Evolutionary conservation across 2,888 invertebrate species (phyloP).

Genomic region (Hipparchia semele): DNA sequence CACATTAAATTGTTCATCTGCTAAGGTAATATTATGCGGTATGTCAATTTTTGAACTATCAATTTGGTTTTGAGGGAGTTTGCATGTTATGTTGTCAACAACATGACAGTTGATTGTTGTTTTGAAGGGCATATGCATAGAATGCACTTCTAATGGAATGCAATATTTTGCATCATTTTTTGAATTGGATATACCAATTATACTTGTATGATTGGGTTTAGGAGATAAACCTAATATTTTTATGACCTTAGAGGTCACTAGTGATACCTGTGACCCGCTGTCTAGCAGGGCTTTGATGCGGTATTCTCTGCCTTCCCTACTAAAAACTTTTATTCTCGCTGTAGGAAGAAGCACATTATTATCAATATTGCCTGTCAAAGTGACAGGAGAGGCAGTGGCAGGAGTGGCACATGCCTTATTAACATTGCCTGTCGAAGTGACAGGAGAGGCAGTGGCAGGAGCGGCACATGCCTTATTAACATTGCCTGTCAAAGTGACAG

Average conservation of each 20-base stretch:
- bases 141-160: slow-evolving; percentile 4
- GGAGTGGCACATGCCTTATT: not conserved
- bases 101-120: slow-evolving; percentile 2
- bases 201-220: slow-evolving; percentile 2
- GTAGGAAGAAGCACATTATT: slow-evolving; percentile 1
- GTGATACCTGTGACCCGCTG: slow-evolving; percentile 1
- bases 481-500: slow-evolving; percentile 1
- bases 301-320: not conserved
- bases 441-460: not conserved
- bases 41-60: not conserved
- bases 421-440: not conserved
- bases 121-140: not conserved
- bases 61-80: slow-evolving; percentile 1
- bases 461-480: not conserved
- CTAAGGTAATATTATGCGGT: not conserved
- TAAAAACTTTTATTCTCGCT: slow-evolving; percentile 3
- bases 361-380: slow-evolving; percentile 1
- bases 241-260: not conserved
- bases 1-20: not conserved
- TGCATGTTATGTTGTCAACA: not conserved
- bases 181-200: slow-evolving; percentile 1
- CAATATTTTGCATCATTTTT: not conserved
- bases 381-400: not conserved
- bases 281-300: not conserved
- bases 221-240: slow-evolving; percentile 7